Conservation (phyloP, 2,113 vertebrate genomes). For the Gasterosteus nipponicus region DNA sequence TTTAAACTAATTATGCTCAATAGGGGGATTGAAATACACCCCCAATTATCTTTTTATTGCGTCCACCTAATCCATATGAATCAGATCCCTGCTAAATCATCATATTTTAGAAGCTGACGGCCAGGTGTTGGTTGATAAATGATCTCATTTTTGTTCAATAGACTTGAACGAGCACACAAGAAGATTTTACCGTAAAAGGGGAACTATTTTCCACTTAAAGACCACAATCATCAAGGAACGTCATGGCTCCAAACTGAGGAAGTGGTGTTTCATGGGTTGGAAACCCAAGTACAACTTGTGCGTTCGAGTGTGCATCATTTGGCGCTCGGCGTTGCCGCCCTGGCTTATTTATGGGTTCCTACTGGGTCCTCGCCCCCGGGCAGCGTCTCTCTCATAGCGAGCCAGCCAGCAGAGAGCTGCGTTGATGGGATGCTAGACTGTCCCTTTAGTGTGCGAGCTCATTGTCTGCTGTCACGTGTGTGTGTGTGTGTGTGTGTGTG, state of each 20-base stretch:
- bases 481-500: slow-evolving; percentile 57
- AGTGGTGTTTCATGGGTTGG: not conserved
- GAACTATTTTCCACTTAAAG: not conserved
- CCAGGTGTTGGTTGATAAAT: no score
- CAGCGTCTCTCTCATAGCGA: slow-evolving; percentile 26
- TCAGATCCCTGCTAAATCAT: not conserved
- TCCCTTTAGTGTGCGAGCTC: slow-evolving; percentile 68
- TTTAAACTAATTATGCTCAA: not conserved
- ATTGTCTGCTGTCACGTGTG: slow-evolving; percentile 67
- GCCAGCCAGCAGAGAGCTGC: slow-evolving; percentile 24
- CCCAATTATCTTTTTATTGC: not conserved
- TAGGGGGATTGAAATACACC: not conserved
- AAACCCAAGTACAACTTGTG: not conserved
- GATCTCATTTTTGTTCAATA: no score
- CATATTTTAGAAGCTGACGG: no score
- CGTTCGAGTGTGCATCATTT: slow-evolving; percentile 16
- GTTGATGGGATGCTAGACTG: slow-evolving; percentile 48
- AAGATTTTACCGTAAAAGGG: not conserved
- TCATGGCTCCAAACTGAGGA: not conserved
- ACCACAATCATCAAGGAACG: not conserved
- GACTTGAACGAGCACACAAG: no score
- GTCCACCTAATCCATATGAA: not conserved
- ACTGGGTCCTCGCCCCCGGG: slow-evolving; percentile 44
- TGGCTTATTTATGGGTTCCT: slow-evolving; percentile 44
- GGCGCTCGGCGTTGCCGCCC: not conserved